Percentiles rank a stretch among this genome's conserved stretches.
Conservation (phyloP, 2,113 vertebrate genomes). For the Saccopteryx bilineata region DNA sequence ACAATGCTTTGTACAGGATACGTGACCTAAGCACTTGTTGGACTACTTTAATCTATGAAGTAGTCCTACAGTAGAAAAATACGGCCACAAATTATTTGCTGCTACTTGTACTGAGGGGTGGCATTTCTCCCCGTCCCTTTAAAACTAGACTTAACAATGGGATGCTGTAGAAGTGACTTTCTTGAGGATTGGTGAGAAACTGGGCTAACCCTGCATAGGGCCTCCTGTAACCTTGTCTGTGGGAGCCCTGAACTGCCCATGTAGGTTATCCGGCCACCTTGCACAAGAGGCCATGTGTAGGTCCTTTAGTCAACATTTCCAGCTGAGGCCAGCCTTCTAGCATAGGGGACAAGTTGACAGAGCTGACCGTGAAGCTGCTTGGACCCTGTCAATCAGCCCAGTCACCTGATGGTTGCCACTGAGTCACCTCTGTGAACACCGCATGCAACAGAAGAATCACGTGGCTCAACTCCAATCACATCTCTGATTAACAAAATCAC, state of each 20-base stretch:
- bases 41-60: constrained; percentile 30
- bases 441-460: background rate
- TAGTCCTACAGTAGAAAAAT: background rate
- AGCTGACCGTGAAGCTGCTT: constrained; percentile 34
- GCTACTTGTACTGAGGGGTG: background rate
- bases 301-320: background rate
- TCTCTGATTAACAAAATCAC: constrained; percentile 19
- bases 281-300: background rate
- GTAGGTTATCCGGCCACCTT: background rate
- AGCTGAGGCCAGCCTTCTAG: background rate
- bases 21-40: background rate
- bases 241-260: background rate
- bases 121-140: background rate
- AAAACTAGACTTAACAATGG: constrained; percentile 2
- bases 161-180: constrained; percentile 47
- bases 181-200: background rate
- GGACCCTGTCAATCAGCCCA: background rate
- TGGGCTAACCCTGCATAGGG: background rate
- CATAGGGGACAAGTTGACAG: constrained; percentile 24
- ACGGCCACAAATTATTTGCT: background rate
- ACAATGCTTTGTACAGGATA: background rate
- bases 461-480: constrained; percentile 8
- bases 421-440: background rate
- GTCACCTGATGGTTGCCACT: background rate
- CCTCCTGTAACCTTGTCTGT: background rate